phyloP scores from a whole-genome alignment of 2,888 invertebrate genomes.

The Cantharis lateralis region DNA sequence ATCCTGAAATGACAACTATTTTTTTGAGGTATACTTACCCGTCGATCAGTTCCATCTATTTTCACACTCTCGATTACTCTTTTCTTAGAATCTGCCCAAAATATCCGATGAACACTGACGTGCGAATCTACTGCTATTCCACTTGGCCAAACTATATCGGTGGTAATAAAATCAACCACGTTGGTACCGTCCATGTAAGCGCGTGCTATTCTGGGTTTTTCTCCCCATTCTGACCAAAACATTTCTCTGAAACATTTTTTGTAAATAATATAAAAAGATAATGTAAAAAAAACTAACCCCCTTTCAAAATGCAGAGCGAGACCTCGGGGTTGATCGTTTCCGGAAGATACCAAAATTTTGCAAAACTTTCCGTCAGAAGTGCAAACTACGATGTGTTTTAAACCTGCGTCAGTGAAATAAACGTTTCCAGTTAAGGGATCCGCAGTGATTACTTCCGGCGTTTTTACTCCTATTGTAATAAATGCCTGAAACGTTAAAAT shows the following conservation, averaged over 20 bases:
- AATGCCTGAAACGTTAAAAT: conserved; percentile 55
- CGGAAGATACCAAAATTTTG: conserved; percentile 64
- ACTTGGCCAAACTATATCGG: conserved; percentile 78
- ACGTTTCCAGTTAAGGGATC: conserved; percentile 81
- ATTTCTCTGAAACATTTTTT: conserved; percentile 64
- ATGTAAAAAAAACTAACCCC: conserved; percentile 60
- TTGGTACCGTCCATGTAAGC: conserved; percentile 85
- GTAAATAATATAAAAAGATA: no score
- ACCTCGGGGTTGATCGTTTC: conserved; percentile 69
- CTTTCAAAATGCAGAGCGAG: conserved; percentile 70
- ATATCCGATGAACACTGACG: conserved; percentile 70
- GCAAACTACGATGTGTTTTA: conserved; percentile 76
- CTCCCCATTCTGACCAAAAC: conserved; percentile 93
- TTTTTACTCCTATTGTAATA: conserved; percentile 69
- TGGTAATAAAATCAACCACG: conserved; percentile 64
- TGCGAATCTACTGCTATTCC: conserved; percentile 84
- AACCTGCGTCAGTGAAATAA: conserved; percentile 78
- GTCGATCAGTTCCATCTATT: conserved; percentile 69
- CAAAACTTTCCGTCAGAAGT: conserved; percentile 69
- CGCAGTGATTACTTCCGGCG: conserved; percentile 75
- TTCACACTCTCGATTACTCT: conserved; percentile 67
- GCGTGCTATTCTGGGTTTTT: conserved; percentile 71
- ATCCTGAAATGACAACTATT: neutral
- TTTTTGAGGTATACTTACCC: conserved; percentile 56
- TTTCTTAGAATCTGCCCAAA: conserved; percentile 84